A percentile compares a stretch with the other conserved stretches of the same genome.
Evolutionary conservation across 2,113 vertebrate species (phyloP).

Genomic region (Lamprotornis superbus): DNA sequence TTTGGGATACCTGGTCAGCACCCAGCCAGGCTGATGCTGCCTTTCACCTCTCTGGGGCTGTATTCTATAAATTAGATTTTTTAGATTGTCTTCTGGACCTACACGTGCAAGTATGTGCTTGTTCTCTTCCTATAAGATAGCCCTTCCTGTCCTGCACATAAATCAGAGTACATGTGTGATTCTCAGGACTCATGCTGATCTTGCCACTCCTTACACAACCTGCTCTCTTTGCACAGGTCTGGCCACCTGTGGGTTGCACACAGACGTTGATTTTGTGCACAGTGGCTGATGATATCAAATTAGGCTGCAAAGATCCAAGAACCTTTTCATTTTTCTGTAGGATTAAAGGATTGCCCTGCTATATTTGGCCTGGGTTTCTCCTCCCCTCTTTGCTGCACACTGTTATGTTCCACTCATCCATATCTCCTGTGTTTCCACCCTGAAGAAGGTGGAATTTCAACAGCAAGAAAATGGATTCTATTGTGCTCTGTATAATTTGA

Average conservation of each 20-base stretch:
- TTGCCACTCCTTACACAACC: neutral
- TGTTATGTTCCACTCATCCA: neutral
- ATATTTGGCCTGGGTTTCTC: neutral
- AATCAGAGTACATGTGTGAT: neutral
- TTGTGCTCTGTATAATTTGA: conserved; percentile 38
- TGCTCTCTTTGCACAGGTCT: neutral
- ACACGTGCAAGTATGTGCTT: neutral
- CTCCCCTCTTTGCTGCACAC: neutral
- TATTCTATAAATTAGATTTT: neutral
- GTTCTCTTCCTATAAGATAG: neutral
- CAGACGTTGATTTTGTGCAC: neutral
- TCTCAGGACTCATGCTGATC: neutral
- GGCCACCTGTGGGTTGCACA: neutral
- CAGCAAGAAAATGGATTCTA: conserved; percentile 10
- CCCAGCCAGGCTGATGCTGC: neutral
- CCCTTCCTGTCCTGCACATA: neutral
- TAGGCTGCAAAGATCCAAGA: neutral
- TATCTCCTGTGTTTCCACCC: conserved; percentile 30
- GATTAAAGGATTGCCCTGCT: neutral
- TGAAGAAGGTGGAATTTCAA: conserved; percentile 25
- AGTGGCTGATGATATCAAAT: neutral
- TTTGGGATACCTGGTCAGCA: neutral
- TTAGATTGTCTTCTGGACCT: neutral
- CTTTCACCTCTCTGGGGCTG: neutral
- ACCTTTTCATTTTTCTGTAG: neutral